These are phyloP conservation scores for Dryoscopus gambensis DNA, from an alignment of 2,113 vertebrate genomes.

Conservation along the genomic window DNA sequence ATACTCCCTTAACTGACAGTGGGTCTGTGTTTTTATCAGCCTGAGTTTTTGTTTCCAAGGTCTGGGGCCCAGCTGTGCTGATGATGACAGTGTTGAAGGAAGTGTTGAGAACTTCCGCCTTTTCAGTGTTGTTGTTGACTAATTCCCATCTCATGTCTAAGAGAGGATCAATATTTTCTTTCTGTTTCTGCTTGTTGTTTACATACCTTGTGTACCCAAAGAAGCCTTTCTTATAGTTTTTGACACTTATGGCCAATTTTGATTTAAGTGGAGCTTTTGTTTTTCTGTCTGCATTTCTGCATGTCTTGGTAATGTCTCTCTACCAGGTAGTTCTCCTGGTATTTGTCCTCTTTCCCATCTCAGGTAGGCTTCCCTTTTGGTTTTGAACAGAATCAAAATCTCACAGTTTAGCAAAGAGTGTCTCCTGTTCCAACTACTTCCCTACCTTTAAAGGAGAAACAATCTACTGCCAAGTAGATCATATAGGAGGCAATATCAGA, in stretches of 20 bases:
- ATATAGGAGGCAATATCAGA: neutral
- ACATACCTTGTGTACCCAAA: neutral
- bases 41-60: neutral
- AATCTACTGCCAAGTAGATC: neutral
- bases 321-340: neutral
- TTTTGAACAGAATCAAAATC: neutral
- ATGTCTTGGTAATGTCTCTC: neutral
- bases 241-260: neutral
- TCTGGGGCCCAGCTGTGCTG: neutral
- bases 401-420: neutral
- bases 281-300: neutral
- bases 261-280: neutral
- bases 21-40: neutral
- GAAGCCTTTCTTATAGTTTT: neutral
- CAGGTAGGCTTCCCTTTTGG: neutral
- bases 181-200: neutral
- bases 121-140: neutral
- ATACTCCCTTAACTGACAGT: neutral
- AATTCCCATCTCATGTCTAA: neutral
- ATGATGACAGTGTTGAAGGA: neutral
- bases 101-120: neutral
- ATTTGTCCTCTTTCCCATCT: neutral
- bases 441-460: neutral
- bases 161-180: neutral
- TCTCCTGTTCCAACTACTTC: neutral